Conservation (phyloP, 37 sponge, comb jelly and placozoan genomes). For the Beroe ovata region DNA sequence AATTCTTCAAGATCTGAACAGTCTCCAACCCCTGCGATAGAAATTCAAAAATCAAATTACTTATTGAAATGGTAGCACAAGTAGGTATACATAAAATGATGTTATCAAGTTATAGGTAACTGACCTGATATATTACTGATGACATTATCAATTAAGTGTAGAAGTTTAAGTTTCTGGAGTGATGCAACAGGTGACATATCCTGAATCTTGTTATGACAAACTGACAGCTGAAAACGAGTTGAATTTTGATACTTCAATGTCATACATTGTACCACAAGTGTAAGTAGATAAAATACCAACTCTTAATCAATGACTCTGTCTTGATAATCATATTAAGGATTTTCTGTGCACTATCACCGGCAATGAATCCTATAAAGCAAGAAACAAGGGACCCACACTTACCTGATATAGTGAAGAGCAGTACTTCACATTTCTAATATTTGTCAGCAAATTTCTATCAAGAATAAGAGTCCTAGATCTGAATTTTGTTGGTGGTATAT, state of each 20-base stretch:
- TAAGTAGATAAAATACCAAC: neutral
- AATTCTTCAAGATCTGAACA: slow-evolving; percentile 19
- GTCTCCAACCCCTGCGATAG: neutral
- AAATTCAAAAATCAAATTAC: too few species aligned
- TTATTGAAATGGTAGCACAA: too few species aligned
- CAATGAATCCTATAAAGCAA: neutral
- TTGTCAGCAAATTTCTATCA: neutral
- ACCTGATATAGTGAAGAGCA: slow-evolving; percentile 45
- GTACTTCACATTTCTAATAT: slow-evolving; percentile 51
- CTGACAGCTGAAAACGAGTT: slow-evolving; percentile 67
- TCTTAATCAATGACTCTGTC: too few species aligned
- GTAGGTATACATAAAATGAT: too few species aligned
- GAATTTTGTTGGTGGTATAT: slow-evolving; percentile 55
- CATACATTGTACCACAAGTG: too few species aligned
- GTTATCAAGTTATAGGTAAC: too few species aligned
- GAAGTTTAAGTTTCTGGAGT: slow-evolving; percentile 21
- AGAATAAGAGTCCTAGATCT: slow-evolving; percentile 26
- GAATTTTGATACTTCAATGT: too few species aligned
- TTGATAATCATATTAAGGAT: too few species aligned
- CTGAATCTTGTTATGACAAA: slow-evolving; percentile 14
- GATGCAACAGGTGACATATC: slow-evolving; percentile 45
- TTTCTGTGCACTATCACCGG: too few species aligned
- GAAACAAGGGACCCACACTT: neutral
- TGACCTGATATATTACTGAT: slow-evolving; percentile 22
- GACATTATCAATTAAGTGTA: slow-evolving; percentile 57